Base-by-base conservation (phyloP, 2,797 vertebrate species). In the Sebastes aleutianus region DNA sequence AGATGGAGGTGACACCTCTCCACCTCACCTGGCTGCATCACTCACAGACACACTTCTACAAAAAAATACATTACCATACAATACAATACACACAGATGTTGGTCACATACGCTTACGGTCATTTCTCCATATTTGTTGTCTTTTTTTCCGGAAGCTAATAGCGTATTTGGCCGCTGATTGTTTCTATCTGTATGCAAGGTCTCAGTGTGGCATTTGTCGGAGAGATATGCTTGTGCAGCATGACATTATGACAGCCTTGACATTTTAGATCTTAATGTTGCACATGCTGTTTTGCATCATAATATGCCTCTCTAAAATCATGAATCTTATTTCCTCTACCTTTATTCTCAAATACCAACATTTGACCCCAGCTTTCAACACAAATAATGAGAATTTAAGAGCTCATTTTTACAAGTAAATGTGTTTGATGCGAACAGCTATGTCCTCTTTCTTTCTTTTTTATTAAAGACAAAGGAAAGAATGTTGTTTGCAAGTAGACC, bases 211-310 rank as follows among this genome's bases (percentile, higher is more conserved):
- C 93, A 94, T 95, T 95, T 95, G 90, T 91, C 88, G 78, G 79
- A 83, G 83, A 92, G 93, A 93, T 90, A 91, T 80, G 88, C 90
- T 92, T 85, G 91, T 92, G 89, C 87, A 85, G 85, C 76, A 84
- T 91, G 90, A 92, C 94, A 94, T 94, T 94, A 95, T 93, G 94
- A 94, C 91, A 88, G 86, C 83, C 64, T 74, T 95, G 94, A 94
- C 94, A 95, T 95, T 95, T 95, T 87, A 85, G 85, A 89, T 88
- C 84, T 83, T 94, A 94, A 94, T 95, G 92, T 92, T 95, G 87
- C 81, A 80, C 86, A 82, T 34, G 78, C 86, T 90, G 91, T 89
- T 94, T 93, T 93, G 92, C 94, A 95, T 95, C 86, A 87, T 79
- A 95, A 95, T 93, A 88, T 70, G 74, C 67, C 61, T 58, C 63